Evolutionary conservation across 2,797 vertebrate species (phyloP), one percentile per base, ranked within the genome.

Genomic region (Rhinogobio ventralis): DNA sequence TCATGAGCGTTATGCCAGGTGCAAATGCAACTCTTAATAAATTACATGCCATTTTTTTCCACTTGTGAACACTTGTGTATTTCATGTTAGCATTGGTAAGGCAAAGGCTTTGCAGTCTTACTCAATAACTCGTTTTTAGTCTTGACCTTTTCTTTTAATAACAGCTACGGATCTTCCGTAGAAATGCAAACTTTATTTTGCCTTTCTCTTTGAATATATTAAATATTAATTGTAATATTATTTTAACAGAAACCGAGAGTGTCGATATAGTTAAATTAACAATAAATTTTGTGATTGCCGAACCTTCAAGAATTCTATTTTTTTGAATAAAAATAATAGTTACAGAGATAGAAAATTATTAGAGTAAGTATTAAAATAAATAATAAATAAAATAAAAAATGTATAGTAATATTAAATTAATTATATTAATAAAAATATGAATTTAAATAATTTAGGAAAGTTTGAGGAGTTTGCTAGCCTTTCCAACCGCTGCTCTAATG

Each of bases 91-190:
- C 45, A 45, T 17, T 39, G n/a, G 33, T 20, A 15, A 15, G 17
- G 51, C 66, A 28, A 68, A 6, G 2, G 13, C 6, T 66, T 51
- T 30, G 20, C 81, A 64, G 33, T 72, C 55, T 28, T 19, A 42
- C n/a, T 71, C n/a, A 7, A n/a, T 74, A 49, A 66, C 9, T 30
- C 23, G 4, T 33, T 53, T 83, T 75, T 75, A 66, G 60, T 66
- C 33, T 6, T 83, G 81, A 83, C 69, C 23, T 83, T 83, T 83
- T 23, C 23, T 66, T 82, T 83, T 83, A 66, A 75, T 75, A 83
- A 75, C 28, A 20, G 30, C 42, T 23, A 36, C 36, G 17, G 13
- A n/a, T 73, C 13, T 62, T 36, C 19, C 1, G 0, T 64, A 23
- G 23, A 49, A 74, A 25, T 46, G 4, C 17, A 33, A 49, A 64